phyloP scores from a whole-genome alignment of 2,797 vertebrate genomes.

The Sylvia borin region DNA sequence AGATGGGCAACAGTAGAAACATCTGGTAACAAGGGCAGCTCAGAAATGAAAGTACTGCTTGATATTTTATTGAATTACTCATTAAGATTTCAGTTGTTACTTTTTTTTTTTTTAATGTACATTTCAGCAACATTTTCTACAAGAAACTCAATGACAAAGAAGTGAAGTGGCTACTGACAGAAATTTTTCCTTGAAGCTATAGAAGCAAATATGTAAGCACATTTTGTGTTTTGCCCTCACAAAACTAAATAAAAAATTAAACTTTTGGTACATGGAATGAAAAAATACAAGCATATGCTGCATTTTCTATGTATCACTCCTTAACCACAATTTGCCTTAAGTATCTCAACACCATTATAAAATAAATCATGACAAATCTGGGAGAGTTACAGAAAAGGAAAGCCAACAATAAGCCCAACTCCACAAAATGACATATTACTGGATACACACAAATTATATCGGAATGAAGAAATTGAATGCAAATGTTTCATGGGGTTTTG shows the following conservation, averaged over 20 bases:
- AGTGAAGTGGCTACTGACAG: neutral
- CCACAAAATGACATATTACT: neutral
- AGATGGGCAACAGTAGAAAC: neutral
- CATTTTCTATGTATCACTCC: neutral
- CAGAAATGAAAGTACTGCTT: conserved; percentile 17
- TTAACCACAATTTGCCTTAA: neutral
- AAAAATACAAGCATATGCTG: neutral
- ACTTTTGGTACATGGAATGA: neutral
- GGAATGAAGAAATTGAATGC: neutral
- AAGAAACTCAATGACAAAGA: neutral
- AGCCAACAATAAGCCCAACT: neutral
- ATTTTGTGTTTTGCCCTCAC: neutral
- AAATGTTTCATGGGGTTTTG: neutral
- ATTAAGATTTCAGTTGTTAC: conserved; percentile 8
- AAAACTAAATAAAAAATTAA: neutral
- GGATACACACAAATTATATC: neutral
- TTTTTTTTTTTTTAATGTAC: neutral
- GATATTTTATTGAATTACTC: conserved; percentile 10
- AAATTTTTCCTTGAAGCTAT: neutral
- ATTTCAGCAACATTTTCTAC: neutral
- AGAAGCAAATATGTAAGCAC: rapidly evolving
- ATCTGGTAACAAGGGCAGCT: neutral
- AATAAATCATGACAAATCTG: neutral
- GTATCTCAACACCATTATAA: neutral
- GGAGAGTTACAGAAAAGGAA: neutral